Evolutionary conservation across 2,113 vertebrate species (phyloP), one percentile per base, ranked within the genome.

Genomic region (Mandrillus leucophaeus): DNA sequence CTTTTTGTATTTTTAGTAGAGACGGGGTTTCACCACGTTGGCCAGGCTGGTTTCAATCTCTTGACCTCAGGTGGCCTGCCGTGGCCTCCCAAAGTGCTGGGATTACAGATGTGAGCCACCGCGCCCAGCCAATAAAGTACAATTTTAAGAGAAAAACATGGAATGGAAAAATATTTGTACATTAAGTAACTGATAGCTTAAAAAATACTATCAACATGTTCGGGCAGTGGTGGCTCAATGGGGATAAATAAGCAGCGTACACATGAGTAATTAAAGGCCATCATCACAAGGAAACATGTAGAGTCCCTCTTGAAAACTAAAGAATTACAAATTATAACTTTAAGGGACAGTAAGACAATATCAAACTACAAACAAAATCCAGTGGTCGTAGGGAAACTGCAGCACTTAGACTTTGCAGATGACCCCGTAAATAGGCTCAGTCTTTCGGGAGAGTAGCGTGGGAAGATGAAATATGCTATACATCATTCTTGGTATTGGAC

Each of bases 101-200:
- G 23, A 61, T 61, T 61, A 61, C 59, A 61, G 59, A 25, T 11
- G 52, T 27, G 59, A 61, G 59, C 59, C 59, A 61, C 59, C 9
- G 23, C 8, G 23, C 59, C 59, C 18, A 23, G 59, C 59, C 59
- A 55, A 55, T 61, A 61, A 61, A 61, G 59, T 61, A 48, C 6
- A 40, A 25, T 76, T 73, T 93, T 85, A 91, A 94, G 52, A 96
- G 64, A 78, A 73, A 96, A 52, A 20, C 76, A 93, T 13, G 7
- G 38, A 82, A 64, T 57, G 40, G 27, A 88, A 84, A 82, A 80
- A 61, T 25, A 75, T n/a, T 43, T 92, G 20, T 76, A 92, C 92
- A 81, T n/a, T 93, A 57, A 1, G 8, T 84, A 82, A 86, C 32
- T 59, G 61, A 85, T 27, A 40, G 18, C 35, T 90, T 18, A 76